phyloP scores from a whole-genome alignment of 1,140 invertebrate species.

The Caenorhabditis remanei region DNA sequence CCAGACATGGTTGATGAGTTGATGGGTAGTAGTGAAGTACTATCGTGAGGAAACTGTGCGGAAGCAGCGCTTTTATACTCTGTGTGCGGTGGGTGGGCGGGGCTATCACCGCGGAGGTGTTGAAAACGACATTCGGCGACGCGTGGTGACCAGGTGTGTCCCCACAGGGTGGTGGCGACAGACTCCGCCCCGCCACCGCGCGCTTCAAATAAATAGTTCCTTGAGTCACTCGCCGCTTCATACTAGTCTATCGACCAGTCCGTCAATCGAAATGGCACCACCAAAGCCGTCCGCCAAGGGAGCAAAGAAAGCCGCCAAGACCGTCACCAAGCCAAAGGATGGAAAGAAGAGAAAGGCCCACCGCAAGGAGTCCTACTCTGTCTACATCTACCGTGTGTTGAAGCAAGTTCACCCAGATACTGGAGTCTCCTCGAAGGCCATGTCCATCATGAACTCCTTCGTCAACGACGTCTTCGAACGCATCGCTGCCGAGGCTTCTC shows the following conservation, averaged over 20 bases:
- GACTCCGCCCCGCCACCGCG: neutral
- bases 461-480: constrained; percentile 80
- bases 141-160: neutral
- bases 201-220: neutral
- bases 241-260: constrained; percentile 8
- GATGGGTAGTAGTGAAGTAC: constrained; percentile 77
- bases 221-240: neutral
- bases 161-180: neutral
- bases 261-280: constrained; percentile 74
- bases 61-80: no score
- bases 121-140: neutral
- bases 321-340: constrained; percentile 78
- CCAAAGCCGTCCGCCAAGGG: constrained; percentile 79
- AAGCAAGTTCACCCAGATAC: constrained; percentile 79
- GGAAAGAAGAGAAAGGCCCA: constrained; percentile 78
- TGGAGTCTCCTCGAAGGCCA: constrained; percentile 81
- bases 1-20: constrained; percentile 80
- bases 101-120: neutral
- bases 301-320: constrained; percentile 80
- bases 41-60: no score
- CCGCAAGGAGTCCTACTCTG: constrained; percentile 76
- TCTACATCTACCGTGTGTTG: constrained; percentile 71
- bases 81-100: no score
- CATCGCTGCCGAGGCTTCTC: constrained; percentile 77
- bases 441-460: constrained; percentile 82